Conservation (phyloP, 2,113 vertebrate species). For the Hassar affinis region DNA sequence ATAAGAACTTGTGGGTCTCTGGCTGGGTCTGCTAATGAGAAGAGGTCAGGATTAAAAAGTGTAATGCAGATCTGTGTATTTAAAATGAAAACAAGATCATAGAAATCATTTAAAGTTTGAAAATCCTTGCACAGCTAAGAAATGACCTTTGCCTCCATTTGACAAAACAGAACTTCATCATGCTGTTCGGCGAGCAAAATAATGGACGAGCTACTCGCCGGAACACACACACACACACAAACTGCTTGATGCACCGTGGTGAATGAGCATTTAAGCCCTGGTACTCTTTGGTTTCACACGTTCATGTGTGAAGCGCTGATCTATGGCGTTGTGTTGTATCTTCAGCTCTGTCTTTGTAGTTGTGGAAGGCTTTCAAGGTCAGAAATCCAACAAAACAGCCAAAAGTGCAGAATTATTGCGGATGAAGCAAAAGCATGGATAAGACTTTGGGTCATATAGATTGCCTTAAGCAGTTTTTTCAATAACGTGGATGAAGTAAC, state of each 20-base stretch:
- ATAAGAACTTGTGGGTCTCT: not conserved
- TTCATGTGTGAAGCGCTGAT: not conserved
- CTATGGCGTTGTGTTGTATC: not conserved
- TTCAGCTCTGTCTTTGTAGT: not conserved
- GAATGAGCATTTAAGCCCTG: not conserved
- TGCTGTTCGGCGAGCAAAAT: not conserved
- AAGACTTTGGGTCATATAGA: constrained; percentile 6
- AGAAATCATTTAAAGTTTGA: not conserved
- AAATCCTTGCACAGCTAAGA: not conserved
- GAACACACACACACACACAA: not conserved
- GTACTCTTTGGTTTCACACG: not conserved
- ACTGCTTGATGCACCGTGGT: not conserved
- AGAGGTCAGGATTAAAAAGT: not conserved
- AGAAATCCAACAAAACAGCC: not conserved
- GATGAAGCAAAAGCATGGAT: not conserved
- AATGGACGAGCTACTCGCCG: too few species aligned
- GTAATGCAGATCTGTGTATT: not conserved
- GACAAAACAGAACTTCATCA: not conserved
- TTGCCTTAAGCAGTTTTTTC: constrained; percentile 77
- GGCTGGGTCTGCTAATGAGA: not conserved
- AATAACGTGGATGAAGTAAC: constrained; percentile 96
- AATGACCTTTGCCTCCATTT: not conserved
- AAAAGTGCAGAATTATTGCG: not conserved
- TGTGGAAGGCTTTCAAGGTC: not conserved
- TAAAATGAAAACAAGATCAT: not conserved